Conservation (phyloP, 2,888 invertebrate species). For the Oxytorus armatus region DNA sequence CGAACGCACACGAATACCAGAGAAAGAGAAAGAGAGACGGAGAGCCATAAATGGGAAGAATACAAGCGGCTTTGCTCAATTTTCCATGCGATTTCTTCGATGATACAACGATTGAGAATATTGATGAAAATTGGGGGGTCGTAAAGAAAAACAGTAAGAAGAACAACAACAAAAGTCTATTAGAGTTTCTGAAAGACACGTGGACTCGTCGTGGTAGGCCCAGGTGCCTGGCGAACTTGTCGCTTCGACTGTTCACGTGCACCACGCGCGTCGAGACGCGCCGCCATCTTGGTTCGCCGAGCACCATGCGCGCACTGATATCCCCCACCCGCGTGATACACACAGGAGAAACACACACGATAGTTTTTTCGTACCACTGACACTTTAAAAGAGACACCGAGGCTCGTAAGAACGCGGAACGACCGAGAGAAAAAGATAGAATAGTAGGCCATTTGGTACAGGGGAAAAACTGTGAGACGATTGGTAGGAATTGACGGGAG, state of each 20-base stretch:
- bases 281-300: constrained; percentile 69
- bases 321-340: constrained; percentile 64
- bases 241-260: constrained; percentile 68
- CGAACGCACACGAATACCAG: constrained; percentile 4
- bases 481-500: constrained; percentile 29
- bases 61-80: not conserved
- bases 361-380: not conserved
- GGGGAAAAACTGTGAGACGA: too few species aligned
- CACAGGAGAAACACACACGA: constrained; percentile 17
- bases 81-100: not conserved
- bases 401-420: constrained; percentile 5
- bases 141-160: not conserved
- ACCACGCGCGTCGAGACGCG: constrained; percentile 62
- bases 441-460: too few species aligned
- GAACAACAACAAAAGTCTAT: not conserved
- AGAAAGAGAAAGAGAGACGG: not conserved
- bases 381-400: constrained; percentile 15
- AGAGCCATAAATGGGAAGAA: too few species aligned
- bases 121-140: too few species aligned
- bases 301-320: constrained; percentile 70
- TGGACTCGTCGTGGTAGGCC: constrained; percentile 53
- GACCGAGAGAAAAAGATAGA: too few species aligned
- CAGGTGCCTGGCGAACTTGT: constrained; percentile 63
- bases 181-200: constrained; percentile 39
- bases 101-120: not conserved